phyloP scores from a whole-genome alignment of 2,113 vertebrate genomes.

The Rhea americana region DNA sequence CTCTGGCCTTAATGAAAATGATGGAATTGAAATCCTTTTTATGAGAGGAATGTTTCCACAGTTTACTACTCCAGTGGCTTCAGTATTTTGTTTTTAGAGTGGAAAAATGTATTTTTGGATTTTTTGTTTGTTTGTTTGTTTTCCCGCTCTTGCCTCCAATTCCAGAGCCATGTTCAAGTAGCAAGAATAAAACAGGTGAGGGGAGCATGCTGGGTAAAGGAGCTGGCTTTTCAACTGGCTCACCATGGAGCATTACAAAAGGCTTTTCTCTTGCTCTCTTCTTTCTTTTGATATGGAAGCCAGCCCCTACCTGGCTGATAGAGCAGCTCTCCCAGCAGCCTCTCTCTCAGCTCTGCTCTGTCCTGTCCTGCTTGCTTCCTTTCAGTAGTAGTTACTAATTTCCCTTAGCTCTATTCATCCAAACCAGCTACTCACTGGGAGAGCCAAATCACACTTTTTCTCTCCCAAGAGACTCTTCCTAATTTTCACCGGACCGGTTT shows the following conservation, averaged over 20 bases:
- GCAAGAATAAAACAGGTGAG: slow-evolving; percentile 41
- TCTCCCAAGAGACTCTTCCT: neutral
- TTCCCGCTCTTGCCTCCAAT: slow-evolving; percentile 48
- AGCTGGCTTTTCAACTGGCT: slow-evolving; percentile 17
- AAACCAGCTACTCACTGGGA: neutral
- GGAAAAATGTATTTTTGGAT: neutral
- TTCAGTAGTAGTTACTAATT: neutral
- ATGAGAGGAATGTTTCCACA: neutral
- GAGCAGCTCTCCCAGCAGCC: neutral
- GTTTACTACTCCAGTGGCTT: neutral
- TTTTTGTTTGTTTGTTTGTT: neutral
- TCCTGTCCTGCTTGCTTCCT: slow-evolving; percentile 22
- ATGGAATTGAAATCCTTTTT: neutral
- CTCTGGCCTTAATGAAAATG: neutral
- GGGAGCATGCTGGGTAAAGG: slow-evolving; percentile 26
- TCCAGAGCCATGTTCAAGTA: neutral
- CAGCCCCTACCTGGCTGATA: neutral
- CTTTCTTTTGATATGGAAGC: slow-evolving; percentile 1
- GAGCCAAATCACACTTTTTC: neutral
- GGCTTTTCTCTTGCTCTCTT: slow-evolving; percentile 10
- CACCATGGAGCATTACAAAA: neutral
- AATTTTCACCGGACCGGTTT: neutral
- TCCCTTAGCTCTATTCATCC: neutral
- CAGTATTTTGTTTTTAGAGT: neutral
- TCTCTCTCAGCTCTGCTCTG: slow-evolving; percentile 35